phyloP scores from a whole-genome alignment of 2,888 invertebrate species.

The Drosophila testacea region DNA sequence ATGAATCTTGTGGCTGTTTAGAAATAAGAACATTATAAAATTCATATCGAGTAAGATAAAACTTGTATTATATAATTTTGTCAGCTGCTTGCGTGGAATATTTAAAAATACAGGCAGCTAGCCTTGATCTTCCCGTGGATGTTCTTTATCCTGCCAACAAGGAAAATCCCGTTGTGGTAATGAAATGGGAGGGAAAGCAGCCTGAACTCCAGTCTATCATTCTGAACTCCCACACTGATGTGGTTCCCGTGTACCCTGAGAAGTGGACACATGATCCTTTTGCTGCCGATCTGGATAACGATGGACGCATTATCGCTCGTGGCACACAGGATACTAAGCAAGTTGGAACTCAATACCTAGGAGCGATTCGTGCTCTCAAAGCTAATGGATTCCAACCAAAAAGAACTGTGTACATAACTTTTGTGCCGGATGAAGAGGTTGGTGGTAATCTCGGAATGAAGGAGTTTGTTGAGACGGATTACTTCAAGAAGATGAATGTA shows the following conservation, averaged over 20 bases:
- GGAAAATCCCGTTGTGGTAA: constrained; percentile 91
- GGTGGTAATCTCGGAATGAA: constrained; percentile 90
- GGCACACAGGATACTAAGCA: constrained; percentile 94
- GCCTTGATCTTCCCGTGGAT: constrained; percentile 88
- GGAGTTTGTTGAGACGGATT: constrained; percentile 88
- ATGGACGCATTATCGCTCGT: constrained; percentile 92
- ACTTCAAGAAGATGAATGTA: constrained; percentile 90
- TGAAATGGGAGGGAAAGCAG: constrained; percentile 91
- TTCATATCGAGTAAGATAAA: constrained; percentile 86
- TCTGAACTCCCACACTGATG: constrained; percentile 97
- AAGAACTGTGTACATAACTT: constrained; percentile 90
- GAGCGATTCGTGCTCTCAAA: constrained; percentile 89
- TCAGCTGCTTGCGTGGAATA: constrained; percentile 11
- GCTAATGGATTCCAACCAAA: constrained; percentile 86
- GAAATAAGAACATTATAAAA: constrained; percentile 1
- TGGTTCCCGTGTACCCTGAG: constrained; percentile 94
- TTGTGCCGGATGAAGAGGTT: constrained; percentile 91
- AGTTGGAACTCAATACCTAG: constrained; percentile 91
- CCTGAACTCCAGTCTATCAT: constrained; percentile 90
- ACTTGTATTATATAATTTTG: background rate
- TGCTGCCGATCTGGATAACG: constrained; percentile 92
- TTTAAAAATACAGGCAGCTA: constrained; percentile 58
- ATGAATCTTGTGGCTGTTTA: background rate
- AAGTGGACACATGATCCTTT: constrained; percentile 97
- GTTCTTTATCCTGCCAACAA: constrained; percentile 86